These are phyloP conservation scores for Atta colombica DNA, from an alignment of 1,140 invertebrate species.

Conservation along the genomic window DNA sequence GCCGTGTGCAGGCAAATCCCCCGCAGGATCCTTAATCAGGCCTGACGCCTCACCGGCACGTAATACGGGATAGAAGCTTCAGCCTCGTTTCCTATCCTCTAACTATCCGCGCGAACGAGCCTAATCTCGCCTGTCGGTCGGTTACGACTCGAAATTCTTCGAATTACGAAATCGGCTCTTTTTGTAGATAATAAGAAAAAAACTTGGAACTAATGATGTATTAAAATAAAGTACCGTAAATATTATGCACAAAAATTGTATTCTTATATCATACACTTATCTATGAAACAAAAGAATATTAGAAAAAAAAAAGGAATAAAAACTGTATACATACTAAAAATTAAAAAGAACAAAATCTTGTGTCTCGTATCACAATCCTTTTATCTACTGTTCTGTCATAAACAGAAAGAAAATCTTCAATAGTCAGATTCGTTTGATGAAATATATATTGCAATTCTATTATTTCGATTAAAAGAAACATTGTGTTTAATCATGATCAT, in stretches of 20 bases:
- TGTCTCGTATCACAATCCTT: not conserved
- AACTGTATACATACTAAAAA: not conserved
- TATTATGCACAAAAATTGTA: not conserved
- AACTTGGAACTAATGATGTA: not conserved
- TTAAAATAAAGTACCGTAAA: not conserved
- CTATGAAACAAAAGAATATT: not conserved
- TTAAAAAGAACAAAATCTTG: not conserved
- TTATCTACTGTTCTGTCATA: not conserved
- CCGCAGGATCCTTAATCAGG: constrained; percentile 68
- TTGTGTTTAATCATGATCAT: not conserved
- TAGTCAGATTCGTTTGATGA: not conserved
- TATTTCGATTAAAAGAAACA: not conserved
- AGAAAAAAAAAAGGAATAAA: not conserved
- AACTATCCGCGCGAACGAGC: constrained; percentile 42
- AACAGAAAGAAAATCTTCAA: not conserved
- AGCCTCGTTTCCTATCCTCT: constrained; percentile 48
- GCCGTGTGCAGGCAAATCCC: constrained; percentile 63
- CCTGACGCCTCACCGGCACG: constrained; percentile 68
- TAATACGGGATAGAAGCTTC: constrained; percentile 65
- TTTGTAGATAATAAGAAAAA: not conserved
- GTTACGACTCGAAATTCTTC: constrained; percentile 39
- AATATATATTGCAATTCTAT: not conserved
- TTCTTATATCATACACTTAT: not conserved
- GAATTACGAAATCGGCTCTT: constrained; percentile 12
- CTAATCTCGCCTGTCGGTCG: constrained; percentile 49